Conservation (phyloP, 2,888 invertebrate genomes). For the Lucinisca nassula region DNA sequence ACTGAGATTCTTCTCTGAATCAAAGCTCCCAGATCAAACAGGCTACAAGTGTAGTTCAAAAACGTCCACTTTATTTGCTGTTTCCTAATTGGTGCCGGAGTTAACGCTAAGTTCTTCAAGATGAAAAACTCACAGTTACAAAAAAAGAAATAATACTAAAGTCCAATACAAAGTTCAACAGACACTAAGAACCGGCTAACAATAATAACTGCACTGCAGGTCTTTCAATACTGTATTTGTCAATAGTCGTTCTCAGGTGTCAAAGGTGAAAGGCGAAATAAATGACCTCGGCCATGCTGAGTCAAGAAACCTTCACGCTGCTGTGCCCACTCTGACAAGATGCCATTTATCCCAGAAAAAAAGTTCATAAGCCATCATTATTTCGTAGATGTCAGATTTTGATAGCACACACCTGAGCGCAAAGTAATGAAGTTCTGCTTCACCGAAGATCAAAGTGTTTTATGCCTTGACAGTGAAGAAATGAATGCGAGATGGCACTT, state of each 20-base stretch:
- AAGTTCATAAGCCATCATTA: slow-evolving; percentile 14
- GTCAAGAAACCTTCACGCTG: slow-evolving; percentile 3
- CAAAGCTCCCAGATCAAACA: neutral
- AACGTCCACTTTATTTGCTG: neutral
- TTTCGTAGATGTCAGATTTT: slow-evolving; percentile 8
- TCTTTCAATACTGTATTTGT: slow-evolving; percentile 7
- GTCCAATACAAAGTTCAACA: neutral
- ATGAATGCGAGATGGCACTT: slow-evolving; percentile 11
- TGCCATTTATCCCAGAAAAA: slow-evolving; percentile 18
- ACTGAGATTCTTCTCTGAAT: neutral
- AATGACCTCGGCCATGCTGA: neutral
- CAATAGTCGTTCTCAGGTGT: slow-evolving; percentile 7
- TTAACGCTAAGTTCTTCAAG: neutral
- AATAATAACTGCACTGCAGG: neutral
- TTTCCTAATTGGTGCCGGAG: neutral
- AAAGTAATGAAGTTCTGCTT: neutral
- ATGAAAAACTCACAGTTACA: neutral
- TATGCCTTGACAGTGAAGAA: slow-evolving; percentile 7
- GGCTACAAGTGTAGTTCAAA: neutral
- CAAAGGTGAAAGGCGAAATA: neutral
- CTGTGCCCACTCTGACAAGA: neutral
- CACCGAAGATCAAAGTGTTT: slow-evolving; percentile 3
- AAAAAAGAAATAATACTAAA: neutral
- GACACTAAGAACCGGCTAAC: neutral
- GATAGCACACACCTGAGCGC: neutral